Evolutionary conservation across 1,140 invertebrate species (phyloP).

Genomic region (Atta colombica): DNA sequence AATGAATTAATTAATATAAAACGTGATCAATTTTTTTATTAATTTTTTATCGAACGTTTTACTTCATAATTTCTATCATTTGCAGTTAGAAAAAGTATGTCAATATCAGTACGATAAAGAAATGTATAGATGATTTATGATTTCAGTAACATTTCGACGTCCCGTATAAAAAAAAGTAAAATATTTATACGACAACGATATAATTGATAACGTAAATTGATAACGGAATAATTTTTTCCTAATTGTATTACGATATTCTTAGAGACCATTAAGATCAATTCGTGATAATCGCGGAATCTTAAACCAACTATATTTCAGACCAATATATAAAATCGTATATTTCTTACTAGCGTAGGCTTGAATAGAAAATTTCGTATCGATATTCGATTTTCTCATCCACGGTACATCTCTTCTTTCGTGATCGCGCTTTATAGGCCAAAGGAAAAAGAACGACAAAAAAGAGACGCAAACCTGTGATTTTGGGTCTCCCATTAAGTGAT

Average conservation of each 20-base stretch:
- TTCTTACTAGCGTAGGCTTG: neutral
- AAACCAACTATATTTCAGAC: constrained; percentile 52
- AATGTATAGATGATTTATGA: neutral
- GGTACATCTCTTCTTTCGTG: constrained; percentile 8
- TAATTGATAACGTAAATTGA: constrained; percentile 17
- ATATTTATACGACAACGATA: neutral
- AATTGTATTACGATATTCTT: constrained; percentile 47
- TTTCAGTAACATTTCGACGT: neutral
- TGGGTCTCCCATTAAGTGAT: constrained; percentile 4
- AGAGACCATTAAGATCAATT: neutral
- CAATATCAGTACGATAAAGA: neutral
- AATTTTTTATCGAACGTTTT: neutral
- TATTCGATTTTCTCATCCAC: constrained; percentile 30
- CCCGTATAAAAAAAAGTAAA: neutral
- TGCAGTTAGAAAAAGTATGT: neutral
- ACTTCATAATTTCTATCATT: neutral
- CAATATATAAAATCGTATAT: constrained; percentile 47
- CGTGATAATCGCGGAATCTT: constrained; percentile 43
- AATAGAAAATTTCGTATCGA: constrained; percentile 24
- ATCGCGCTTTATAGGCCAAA: constrained; percentile 5
- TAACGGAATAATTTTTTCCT: neutral
- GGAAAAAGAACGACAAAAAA: constrained; percentile 2
- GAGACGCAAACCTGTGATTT: constrained; percentile 1
- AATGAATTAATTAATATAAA: neutral
- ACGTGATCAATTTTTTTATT: neutral